Evolutionary conservation across 2,888 invertebrate genomes (phyloP).

Genomic region (Troglohyphantes excavatus): DNA sequence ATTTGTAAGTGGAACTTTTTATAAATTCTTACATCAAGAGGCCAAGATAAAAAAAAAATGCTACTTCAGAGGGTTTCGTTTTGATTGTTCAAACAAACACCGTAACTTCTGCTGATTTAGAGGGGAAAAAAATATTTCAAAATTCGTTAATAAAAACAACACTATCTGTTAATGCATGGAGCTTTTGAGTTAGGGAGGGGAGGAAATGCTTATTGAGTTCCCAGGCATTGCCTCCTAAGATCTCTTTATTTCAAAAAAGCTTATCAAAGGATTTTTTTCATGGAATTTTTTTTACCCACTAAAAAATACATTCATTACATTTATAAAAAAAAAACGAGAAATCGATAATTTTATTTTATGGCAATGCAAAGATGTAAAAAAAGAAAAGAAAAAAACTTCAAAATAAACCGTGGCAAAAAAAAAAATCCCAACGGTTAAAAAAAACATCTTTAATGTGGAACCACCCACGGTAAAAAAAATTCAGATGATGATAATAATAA

Average conservation of each 20-base stretch:
- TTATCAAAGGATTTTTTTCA: constrained; percentile 14
- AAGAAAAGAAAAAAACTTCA: constrained; percentile 10
- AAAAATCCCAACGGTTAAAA: constrained; percentile 13
- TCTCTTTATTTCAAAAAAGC: constrained; percentile 6
- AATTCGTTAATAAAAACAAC: constrained; percentile 26
- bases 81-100: constrained; percentile 6
- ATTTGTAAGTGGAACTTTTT: background rate
- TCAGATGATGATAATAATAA: background rate
- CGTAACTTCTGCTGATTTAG: background rate
- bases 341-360: constrained; percentile 71
- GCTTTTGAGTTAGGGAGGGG: background rate
- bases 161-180: constrained; percentile 16
- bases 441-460: constrained; percentile 19
- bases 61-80: background rate
- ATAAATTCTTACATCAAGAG: background rate
- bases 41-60: background rate
- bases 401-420: constrained; percentile 5
- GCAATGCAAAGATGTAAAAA: background rate
- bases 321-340: constrained; percentile 40
- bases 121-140: background rate
- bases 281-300: background rate
- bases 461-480: constrained; percentile 29
- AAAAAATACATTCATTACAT: constrained; percentile 58
- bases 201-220: constrained; percentile 44
- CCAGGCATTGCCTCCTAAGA: constrained; percentile 24